Conservation (phyloP, 2,113 vertebrate species). For the Falco punctatus region DNA sequence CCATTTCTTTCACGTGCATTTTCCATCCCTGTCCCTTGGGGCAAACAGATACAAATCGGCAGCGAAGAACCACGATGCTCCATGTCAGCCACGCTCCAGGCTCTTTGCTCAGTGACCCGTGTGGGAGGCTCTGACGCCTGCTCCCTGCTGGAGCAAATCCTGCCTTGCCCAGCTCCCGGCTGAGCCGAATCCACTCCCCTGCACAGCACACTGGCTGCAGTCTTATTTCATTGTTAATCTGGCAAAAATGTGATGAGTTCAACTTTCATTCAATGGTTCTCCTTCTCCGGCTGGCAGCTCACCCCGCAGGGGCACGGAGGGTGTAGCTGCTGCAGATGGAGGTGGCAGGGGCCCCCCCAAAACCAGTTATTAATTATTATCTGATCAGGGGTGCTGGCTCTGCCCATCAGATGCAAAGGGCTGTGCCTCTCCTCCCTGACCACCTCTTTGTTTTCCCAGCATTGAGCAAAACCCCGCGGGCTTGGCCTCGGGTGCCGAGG, state of each 20-base stretch:
- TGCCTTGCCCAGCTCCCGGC: background rate
- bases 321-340: background rate
- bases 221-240: background rate
- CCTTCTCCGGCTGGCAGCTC: background rate
- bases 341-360: background rate
- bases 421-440: background rate
- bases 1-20: background rate
- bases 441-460: background rate
- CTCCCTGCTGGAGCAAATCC: background rate
- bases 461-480: background rate
- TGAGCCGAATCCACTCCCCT: background rate
- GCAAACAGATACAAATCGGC: background rate
- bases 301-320: rapidly evolving
- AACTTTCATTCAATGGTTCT: rapidly evolving
- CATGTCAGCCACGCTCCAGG: rapidly evolving
- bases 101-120: background rate
- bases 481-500: background rate
- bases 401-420: background rate
- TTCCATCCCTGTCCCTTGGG: rapidly evolving
- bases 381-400: background rate
- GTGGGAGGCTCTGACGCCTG: rapidly evolving
- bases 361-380: conserved; percentile 8
- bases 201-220: rapidly evolving
- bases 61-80: rapidly evolving
- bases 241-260: background rate